Evolutionary conservation across 2,113 vertebrate genomes (phyloP), one percentile per base, ranked within the genome.

Genomic region (Porphyrio hochstetteri): DNA sequence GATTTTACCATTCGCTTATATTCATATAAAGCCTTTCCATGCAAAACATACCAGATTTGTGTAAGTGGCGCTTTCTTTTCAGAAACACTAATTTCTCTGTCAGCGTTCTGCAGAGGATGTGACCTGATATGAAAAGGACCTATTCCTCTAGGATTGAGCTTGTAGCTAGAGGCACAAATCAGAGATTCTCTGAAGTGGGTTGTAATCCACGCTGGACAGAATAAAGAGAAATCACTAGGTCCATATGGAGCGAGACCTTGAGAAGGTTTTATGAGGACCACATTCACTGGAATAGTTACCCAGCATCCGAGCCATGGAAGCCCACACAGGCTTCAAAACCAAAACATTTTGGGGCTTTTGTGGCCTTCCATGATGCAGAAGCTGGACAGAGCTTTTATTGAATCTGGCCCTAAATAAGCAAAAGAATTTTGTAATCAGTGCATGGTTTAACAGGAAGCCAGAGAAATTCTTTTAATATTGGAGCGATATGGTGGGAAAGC

Each of bases 381-480:
- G 69, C 92, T 94, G 91, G 93, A 83, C 35, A 65, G 74, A 68
- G 86, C 69, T 95, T 94, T 93, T 96, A 96, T 91, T 95, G 89
- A 96, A 95, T 91, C 84, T 95, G 90, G 88, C 93, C 91, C 91
- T 96, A 96, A 96, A 75, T 86, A 95, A 94, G 93, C 86, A 95
- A 88, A 97, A 95, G 87, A 95, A 95, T 95, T 96, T 92, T 95
- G 89, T 91, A 96, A 97, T 96, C 95, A 95, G 74, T 69, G 71
- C 88, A 82, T 86, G 79, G 94, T 96, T 95, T 91, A 93, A 94
- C 91, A 88, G 91, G 86, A 92, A 96, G 88, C 86, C 94, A 93
- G 95, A 93, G 84, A 95, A 88, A 94, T 77, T 96, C 90, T 89
- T 97, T 93, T 91, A 88, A 93, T 97, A 93, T 96, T 95, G 86